These are phyloP conservation scores for Conchocele bisecta DNA, from an alignment of 2,888 invertebrate genomes.

Conservation along the genomic window DNA sequence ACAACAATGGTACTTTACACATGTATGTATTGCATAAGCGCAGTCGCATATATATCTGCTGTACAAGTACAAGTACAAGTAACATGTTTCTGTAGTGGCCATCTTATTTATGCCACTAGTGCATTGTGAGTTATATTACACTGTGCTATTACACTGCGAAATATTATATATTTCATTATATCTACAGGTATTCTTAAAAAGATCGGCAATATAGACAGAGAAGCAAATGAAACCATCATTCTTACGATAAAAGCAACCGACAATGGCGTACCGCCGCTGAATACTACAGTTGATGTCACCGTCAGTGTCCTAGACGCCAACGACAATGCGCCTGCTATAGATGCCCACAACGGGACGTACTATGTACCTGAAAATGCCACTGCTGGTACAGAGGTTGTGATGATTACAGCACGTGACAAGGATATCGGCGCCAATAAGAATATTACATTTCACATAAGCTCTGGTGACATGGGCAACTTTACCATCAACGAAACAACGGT, in stretches of 20 bases:
- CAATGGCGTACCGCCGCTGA: conserved; percentile 32
- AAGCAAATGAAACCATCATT: conserved; percentile 17
- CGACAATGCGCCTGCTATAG: conserved; percentile 42
- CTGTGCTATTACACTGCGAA: not conserved
- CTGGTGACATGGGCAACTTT: conserved; percentile 11
- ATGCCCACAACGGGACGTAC: not conserved
- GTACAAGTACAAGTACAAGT: too few relatives aligned
- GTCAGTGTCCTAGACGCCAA: conserved; percentile 42
- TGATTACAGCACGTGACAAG: conserved; percentile 28
- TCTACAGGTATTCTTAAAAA: conserved; percentile 41
- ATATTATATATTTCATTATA: not conserved
- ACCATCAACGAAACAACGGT: conserved; percentile 22
- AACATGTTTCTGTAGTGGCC: too few relatives aligned
- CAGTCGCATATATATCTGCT: too few relatives aligned
- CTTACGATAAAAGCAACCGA: conserved; percentile 40
- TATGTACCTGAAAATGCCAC: conserved; percentile 20
- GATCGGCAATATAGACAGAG: conserved; percentile 34
- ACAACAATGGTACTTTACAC: too few relatives aligned
- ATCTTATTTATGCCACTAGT: too few relatives aligned
- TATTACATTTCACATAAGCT: conserved; percentile 24
- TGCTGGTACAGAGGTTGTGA: not conserved
- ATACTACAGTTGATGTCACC: conserved; percentile 2
- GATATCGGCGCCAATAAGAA: conserved; percentile 36
- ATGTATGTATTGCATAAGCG: too few relatives aligned
- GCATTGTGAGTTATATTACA: too few relatives aligned